Percentiles rank a stretch among this genome's conserved stretches.
phyloP scores from a whole-genome alignment of 2,888 invertebrate species.

The Meta bourneti region DNA sequence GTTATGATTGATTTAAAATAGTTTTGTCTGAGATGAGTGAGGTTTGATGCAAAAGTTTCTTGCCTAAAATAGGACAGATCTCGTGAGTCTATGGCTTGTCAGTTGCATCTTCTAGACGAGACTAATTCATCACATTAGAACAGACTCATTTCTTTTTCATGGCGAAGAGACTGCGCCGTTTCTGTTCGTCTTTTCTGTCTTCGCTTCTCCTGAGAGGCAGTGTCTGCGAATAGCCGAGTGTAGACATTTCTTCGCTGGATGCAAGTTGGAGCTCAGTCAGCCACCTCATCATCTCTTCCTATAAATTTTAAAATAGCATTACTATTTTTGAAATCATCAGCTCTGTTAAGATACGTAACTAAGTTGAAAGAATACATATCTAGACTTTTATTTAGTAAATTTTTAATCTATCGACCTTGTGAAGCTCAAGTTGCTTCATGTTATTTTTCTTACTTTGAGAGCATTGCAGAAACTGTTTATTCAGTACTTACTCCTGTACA shows the following conservation, averaged over 20 bases:
- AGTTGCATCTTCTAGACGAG: not conserved
- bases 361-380: not conserved
- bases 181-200: conserved; percentile 93
- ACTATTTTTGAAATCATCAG: too few relatives aligned
- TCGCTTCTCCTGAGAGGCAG: conserved; percentile 88
- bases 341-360: not conserved
- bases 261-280: conserved; percentile 90
- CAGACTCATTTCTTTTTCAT: conserved; percentile 94
- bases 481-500: not conserved
- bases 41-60: conserved; percentile 4
- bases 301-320: conserved; percentile 29
- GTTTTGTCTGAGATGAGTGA: conserved; percentile 38
- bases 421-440: not conserved
- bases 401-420: not conserved
- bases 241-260: conserved; percentile 85
- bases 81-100: conserved; percentile 5
- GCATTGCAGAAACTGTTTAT: not conserved
- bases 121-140: not conserved
- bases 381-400: not conserved
- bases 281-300: conserved; percentile 96
- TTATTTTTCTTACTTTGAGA: not conserved
- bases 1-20: conserved; percentile 30
- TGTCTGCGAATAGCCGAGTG: conserved; percentile 92
- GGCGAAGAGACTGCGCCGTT: conserved; percentile 98
- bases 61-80: not conserved